phyloP scores from a whole-genome alignment of 2,113 vertebrate genomes.

The Platysteira castanea region DNA sequence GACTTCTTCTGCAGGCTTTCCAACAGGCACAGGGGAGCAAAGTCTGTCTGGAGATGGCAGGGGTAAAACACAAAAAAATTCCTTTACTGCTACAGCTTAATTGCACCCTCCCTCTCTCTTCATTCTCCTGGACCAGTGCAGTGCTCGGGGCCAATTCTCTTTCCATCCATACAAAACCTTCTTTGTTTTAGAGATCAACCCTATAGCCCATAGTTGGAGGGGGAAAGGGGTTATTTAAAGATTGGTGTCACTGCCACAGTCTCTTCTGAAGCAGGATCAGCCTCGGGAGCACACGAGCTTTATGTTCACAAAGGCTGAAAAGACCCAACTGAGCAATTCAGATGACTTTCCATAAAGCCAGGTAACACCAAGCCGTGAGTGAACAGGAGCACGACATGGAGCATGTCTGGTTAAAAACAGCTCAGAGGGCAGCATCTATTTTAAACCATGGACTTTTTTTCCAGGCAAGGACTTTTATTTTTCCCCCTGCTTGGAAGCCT shows the following conservation, averaged over 20 bases:
- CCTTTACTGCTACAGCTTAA: constrained; percentile 46
- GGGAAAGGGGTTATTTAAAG: constrained; percentile 16
- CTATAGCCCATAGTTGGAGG: background rate
- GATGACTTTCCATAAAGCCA: background rate
- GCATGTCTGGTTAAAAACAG: constrained; percentile 39
- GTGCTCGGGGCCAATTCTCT: constrained; percentile 4
- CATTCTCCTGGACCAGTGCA: background rate
- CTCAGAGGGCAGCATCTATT: constrained; percentile 22
- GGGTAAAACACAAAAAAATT: constrained; percentile 40
- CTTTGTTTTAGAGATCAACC: constrained; percentile 41
- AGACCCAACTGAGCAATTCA: background rate
- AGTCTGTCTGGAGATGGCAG: constrained; percentile 29
- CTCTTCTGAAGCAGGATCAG: constrained; percentile 6
- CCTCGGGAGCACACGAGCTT: background rate
- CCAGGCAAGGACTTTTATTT: background rate
- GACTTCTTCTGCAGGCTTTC: background rate
- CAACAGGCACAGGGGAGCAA: constrained; percentile 10
- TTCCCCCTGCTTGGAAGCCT: background rate
- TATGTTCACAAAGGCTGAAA: background rate
- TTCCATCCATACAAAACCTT: constrained; percentile 7
- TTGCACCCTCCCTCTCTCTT: background rate
- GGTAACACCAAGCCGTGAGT: background rate
- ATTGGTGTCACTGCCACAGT: background rate
- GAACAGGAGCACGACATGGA: background rate
- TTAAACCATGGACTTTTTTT: background rate